Evolutionary conservation across 2,888 invertebrate genomes (phyloP), one percentile per base, ranked within the genome.

Genomic region (Melanchra persicariae): DNA sequence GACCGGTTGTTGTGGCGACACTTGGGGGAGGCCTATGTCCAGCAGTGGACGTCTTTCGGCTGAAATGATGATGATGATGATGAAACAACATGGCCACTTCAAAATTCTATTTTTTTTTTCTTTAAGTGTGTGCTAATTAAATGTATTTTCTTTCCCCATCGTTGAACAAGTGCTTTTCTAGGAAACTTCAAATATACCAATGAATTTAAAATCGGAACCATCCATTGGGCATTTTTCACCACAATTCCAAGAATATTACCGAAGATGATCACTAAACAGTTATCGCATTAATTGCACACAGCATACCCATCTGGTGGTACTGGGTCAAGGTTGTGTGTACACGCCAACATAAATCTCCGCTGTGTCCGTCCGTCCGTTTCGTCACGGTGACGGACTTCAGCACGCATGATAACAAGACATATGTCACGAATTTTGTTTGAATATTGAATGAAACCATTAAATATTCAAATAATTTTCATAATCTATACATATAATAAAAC

Each of bases 321-420:
- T 88, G 58, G 86, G 89, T 88, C 88, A 88, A 87, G 87, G 88
- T 77, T 71, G 34, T n/a, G 43, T 30, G 58, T 65, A 74, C 85
- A 84, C 80, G 81, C 83, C 51, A 83, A 68, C 78, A 76, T 81
- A 84, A 86, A 85, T 85, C 74, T 74, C 80, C 76, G 73, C 68
- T 72, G 74, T 79, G 81, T 80, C 70, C 77, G 72, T 76, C 78
- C 76, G 69, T 70, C 73, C 75, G 69, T 87, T 79, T 81, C 87
- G 81, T 77, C 81, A 85, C 71, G 67, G 63, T 68, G 67, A 66
- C 68, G 66, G 61, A 73, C 64, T 71, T 71, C 72, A 73, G 22
- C 57, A 79, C 37, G 58, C 45, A 68, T 47, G 30, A 49, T 55
- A 55, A 43, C 51, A 22, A 54, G 40, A 47, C 54, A 30, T 61